Base-by-base conservation (phyloP, 1,140 invertebrate genomes). In the Monochamus saltuarius region DNA sequence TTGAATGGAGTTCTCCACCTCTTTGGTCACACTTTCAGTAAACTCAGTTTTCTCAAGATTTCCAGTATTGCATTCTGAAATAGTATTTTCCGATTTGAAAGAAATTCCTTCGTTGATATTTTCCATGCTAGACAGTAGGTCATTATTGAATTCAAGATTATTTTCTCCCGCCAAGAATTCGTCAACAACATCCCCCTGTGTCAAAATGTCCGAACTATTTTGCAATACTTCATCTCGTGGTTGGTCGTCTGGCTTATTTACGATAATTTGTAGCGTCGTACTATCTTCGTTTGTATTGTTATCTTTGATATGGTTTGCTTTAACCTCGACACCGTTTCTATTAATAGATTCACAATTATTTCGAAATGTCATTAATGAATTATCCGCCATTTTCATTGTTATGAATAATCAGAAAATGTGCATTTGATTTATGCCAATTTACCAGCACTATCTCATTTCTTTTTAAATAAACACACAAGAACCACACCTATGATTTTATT, bases 121-220 rank as follows among this genome's bases (percentile, higher is more conserved):
- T 10, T 66, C 63, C 13, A 55, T 43, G 29, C 58, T 61, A 2
- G 61, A 29, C 9, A 66, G 45, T 14, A 58, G 39, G 14, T 69
- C 64, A 14, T 54, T 47, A 10, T 61, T 29, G 14, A 50, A 57
- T 49, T 53, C 61, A 17, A 29, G n/a, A 8, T 62, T 52, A 19
- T 57, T 35, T 14, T 53, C 53, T 67, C 65, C 67, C 67, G 64
- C 67, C 58, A 67, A 66, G 62, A 66, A 60, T 50, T 58, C 49
- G 9, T 66, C 65, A 9, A 64, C 62, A 60, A 65, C 62, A 58
- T 62, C 67, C 64, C 65, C 65, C 67, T 52, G 53, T 37, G 54
- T 22, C 11, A 16, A 37, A 49, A 56, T 52, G 11, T 47, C 35
- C 2, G 38, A 50, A 52, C 42, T 62, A 53, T 42, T 53, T 16